Evolutionary conservation across 2,113 vertebrate genomes (phyloP).

Genomic region (Salvelinus sp.): DNA sequence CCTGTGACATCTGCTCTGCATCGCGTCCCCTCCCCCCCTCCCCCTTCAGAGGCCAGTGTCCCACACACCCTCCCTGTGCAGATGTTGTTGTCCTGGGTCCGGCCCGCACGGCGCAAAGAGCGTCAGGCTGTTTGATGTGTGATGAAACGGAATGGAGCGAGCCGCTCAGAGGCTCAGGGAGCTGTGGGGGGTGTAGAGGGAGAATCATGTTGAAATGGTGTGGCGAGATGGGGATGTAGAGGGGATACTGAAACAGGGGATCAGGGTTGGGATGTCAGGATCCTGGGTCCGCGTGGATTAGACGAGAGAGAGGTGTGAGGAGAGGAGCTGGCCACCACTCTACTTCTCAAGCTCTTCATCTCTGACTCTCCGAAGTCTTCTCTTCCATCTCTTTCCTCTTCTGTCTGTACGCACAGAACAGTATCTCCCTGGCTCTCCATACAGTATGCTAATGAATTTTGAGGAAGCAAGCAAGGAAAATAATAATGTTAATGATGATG

Average conservation of each 20-base stretch:
- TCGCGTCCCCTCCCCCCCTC: constrained; percentile 42
- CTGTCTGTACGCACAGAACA: neutral
- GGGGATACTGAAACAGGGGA: constrained; percentile 57
- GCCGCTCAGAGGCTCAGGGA: constrained; percentile 83
- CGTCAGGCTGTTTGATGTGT: constrained; percentile 94
- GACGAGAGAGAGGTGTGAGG: constrained; percentile 30
- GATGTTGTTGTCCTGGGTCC: constrained; percentile 92
- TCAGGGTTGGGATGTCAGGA: constrained; percentile 49
- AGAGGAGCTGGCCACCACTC: constrained; percentile 15
- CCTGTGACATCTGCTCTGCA: constrained; percentile 93
- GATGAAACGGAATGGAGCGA: constrained; percentile 95
- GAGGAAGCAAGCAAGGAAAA: constrained; percentile 43
- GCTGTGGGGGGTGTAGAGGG: constrained; percentile 26
- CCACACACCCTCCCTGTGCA: constrained; percentile 76
- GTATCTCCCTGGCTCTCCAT: constrained; percentile 25
- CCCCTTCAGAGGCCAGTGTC: constrained; percentile 67
- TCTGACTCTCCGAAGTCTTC: constrained; percentile 24
- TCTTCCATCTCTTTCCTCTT: constrained; percentile 16
- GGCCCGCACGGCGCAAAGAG: constrained; percentile 80
- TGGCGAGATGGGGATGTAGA: constrained; percentile 41
- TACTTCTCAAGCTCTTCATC: neutral
- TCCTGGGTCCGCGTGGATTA: constrained; percentile 16
- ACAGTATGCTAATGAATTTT: constrained; percentile 64
- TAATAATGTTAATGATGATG: constrained; percentile 27
- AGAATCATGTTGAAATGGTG: constrained; percentile 10